Evolutionary conservation across 1,140 invertebrate species (phyloP).

Genomic region (Zaprionus kolodkinae): DNA sequence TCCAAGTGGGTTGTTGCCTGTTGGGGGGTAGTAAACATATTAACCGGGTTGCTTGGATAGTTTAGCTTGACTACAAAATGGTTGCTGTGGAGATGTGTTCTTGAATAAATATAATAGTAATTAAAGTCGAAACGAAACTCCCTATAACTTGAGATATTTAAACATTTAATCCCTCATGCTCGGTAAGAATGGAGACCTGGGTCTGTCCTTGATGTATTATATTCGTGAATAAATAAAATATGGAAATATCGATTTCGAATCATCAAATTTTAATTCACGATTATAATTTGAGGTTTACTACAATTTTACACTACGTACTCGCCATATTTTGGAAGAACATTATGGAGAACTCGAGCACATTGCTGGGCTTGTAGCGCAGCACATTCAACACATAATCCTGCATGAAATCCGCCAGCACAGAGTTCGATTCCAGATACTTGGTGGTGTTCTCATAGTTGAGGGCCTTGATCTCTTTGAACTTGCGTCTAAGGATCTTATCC

Average conservation of each 20-base stretch:
- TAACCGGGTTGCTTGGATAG: slow-evolving; percentile 38
- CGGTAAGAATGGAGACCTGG: no score
- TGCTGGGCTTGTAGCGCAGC: slow-evolving; percentile 73
- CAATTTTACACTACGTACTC: background rate
- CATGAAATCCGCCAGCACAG: slow-evolving; percentile 67
- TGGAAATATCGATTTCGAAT: background rate
- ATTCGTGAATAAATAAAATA: no score
- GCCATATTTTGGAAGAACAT: slow-evolving; percentile 77
- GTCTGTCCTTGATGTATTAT: no score
- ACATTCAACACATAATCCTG: slow-evolving; percentile 72
- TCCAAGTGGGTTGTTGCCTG: slow-evolving; percentile 15
- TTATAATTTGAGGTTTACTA: background rate
- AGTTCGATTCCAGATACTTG: slow-evolving; percentile 53
- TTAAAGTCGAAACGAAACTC: no score
- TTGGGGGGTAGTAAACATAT: slow-evolving; percentile 61
- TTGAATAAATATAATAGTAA: background rate
- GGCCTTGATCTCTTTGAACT: slow-evolving; percentile 55
- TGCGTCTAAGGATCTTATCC: slow-evolving; percentile 36
- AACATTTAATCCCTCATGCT: no score
- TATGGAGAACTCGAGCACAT: slow-evolving; percentile 73
- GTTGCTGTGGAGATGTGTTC: slow-evolving; percentile 42
- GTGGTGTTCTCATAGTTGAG: slow-evolving; percentile 71
- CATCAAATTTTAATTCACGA: background rate
- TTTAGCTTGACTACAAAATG: slow-evolving; percentile 5
- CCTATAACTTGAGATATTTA: no score